Conservation (phyloP, 2,797 vertebrate genomes). For the Jordanella pulchra region DNA sequence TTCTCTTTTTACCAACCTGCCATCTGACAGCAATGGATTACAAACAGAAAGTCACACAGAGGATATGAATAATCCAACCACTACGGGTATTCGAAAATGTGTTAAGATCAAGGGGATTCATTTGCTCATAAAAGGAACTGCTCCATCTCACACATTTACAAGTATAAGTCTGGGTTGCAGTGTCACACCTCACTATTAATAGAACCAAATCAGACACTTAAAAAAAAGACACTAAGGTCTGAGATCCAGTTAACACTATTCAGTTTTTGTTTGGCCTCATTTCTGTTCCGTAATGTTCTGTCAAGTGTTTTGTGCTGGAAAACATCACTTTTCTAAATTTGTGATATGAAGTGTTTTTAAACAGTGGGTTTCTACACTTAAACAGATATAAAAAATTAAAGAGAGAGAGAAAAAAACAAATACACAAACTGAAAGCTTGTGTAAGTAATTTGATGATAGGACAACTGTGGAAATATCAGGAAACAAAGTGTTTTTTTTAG, state of each 20-base stretch:
- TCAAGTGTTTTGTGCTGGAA: background rate
- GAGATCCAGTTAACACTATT: slow-evolving; percentile 1
- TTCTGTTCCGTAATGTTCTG: background rate
- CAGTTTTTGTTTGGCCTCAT: background rate
- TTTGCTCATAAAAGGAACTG: background rate
- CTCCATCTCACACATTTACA: background rate
- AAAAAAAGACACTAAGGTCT: background rate
- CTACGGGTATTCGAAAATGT: background rate
- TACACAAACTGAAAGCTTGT: background rate
- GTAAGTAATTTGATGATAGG: background rate
- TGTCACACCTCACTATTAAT: background rate
- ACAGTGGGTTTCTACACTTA: background rate
- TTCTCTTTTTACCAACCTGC: background rate
- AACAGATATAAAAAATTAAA: background rate
- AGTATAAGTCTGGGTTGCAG: background rate
- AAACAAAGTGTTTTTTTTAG: background rate
- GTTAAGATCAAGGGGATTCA: background rate
- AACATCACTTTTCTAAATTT: background rate
- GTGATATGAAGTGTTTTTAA: background rate
- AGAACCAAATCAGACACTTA: background rate
- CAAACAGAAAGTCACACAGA: background rate
- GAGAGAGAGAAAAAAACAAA: background rate
- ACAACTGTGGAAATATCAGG: background rate
- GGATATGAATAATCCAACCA: background rate
- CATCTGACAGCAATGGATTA: background rate